Base-by-base conservation (phyloP, 1,140 invertebrate genomes). In the Zaprionus davidi region DNA sequence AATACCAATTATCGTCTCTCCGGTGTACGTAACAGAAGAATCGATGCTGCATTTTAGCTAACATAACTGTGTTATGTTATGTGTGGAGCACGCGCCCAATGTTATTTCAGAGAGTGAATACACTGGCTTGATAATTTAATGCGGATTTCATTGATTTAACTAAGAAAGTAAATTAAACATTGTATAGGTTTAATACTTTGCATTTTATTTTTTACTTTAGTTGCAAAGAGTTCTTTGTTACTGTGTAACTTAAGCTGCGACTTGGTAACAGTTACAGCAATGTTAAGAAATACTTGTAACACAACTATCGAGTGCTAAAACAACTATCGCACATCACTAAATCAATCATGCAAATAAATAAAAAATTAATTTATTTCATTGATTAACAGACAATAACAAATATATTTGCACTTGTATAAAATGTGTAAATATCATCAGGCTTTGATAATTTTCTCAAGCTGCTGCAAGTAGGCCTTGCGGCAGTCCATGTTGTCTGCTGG, bases 401-500 rank as follows among this genome's bases (percentile, higher is more conserved):
- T 7, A 57, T 57, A 57, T 64, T 38, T 49, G 13, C 28, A 53
- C 31, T 28, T 28, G 22, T 13, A 53, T 56, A 38, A 20, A 56
- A 12, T 34, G 31, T 11, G 15, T 55, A 12, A 71, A 62, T 57
- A 31, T 17, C 22, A 20, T 78, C 76, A 88, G 15, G 55, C 78
- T 59, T 80, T 82, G 49, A 70, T 75, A 13, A 88, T 58, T 70
- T 85, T 73, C 26, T 57, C 66, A 86, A 96, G 85, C 78, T 95
- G 95, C 26, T 95, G 76, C 1, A 98, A 84, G 90, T 98, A 98
- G 5, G 94, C 87, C 85, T 95, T 94, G 15, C 97, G 94, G 71
- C 95, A 96, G 3, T 95, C 94, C 96, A 98, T 96, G n/a, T 97
- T 93, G 90, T 99, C 98, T 13, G 95, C 96, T 4, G 98, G 98